phyloP scores from a whole-genome alignment of 2,888 invertebrate species.

The Eudemis profundana region DNA sequence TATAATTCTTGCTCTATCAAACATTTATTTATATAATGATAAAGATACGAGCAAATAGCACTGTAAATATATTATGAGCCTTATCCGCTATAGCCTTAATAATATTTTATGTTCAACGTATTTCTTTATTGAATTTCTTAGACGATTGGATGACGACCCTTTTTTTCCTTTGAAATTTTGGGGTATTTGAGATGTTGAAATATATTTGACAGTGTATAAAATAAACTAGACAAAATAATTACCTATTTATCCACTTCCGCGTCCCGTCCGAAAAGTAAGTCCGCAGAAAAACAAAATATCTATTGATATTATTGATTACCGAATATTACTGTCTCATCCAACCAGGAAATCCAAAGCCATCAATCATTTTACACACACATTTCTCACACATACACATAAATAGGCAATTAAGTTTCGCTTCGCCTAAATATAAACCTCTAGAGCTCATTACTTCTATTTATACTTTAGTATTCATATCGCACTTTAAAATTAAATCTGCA shows the following conservation, averaged over 20 bases:
- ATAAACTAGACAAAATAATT: too few relatives aligned
- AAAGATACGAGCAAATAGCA: slow-evolving; percentile 24
- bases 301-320: neutral
- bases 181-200: too few relatives aligned
- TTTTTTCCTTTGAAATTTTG: neutral
- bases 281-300: neutral
- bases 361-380: neutral
- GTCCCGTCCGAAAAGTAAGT: too few relatives aligned
- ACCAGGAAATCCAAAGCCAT: neutral
- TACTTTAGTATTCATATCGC: neutral
- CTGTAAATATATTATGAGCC: slow-evolving; percentile 32
- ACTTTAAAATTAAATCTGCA: slow-evolving; percentile 15
- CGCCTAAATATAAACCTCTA: neutral
- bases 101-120: slow-evolving; percentile 5
- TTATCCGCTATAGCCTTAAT: slow-evolving; percentile 12
- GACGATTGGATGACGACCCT: neutral
- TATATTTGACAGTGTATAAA: too few relatives aligned
- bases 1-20: slow-evolving; percentile 20
- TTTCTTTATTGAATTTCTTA: slow-evolving; percentile 8
- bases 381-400: too few relatives aligned
- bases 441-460: slow-evolving; percentile 13
- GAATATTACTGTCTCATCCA: neutral
- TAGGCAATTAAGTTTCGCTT: neutral
- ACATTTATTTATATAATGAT: slow-evolving; percentile 32
- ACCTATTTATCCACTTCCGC: too few relatives aligned